phyloP scores from a whole-genome alignment of 1,140 invertebrate species.

The Atta colombica region DNA sequence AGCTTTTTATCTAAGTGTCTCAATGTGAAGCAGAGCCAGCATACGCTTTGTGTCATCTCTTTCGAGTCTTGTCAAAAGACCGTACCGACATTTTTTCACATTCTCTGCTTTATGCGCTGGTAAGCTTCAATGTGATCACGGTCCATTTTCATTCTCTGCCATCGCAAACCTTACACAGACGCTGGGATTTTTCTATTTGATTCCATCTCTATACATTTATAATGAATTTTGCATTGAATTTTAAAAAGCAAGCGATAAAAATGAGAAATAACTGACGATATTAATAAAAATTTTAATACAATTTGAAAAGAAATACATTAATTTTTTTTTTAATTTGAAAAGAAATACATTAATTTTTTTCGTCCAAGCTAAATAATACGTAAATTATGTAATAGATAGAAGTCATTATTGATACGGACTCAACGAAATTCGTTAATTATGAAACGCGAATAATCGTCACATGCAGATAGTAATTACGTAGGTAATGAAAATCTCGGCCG shows the following conservation, averaged over 20 bases:
- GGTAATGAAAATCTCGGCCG: constrained; percentile 40
- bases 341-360: background rate
- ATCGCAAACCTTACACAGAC: background rate
- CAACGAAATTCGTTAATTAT: constrained; percentile 5
- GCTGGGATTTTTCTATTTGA: background rate
- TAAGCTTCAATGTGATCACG: constrained; percentile 29
- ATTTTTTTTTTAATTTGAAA: background rate
- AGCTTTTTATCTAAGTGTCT: constrained; percentile 30
- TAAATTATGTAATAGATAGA: constrained; percentile 33
- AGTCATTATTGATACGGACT: background rate
- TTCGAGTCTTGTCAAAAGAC: constrained; percentile 46
- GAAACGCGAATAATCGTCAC: constrained; percentile 22
- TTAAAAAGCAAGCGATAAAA: background rate
- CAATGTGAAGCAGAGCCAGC: background rate
- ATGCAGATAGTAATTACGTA: constrained; percentile 23
- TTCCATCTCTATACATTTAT: background rate
- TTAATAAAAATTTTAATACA: background rate
- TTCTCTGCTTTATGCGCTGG: constrained; percentile 22
- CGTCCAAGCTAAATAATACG: background rate
- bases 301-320: background rate
- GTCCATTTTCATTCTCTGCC: constrained; percentile 24
- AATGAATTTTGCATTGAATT: background rate
- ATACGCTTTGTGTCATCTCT: constrained; percentile 40
- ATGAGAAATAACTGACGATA: background rate
- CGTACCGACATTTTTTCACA: constrained; percentile 27